Conservation (phyloP, 2,888 invertebrate species). For the Ophion costatus region DNA sequence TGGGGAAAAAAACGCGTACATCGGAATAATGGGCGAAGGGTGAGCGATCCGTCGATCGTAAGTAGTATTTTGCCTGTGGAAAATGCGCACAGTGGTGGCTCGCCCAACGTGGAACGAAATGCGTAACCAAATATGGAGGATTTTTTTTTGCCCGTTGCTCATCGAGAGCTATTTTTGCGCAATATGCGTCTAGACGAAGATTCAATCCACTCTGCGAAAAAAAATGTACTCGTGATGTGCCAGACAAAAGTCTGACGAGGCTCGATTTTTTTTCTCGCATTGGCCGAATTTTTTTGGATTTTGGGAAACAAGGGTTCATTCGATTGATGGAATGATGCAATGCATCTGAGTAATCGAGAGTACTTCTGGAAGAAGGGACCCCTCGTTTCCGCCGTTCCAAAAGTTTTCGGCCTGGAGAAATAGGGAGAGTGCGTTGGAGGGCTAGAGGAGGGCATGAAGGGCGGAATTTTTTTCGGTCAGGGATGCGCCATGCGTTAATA, state of each 20-base stretch:
- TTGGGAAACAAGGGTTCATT: neutral
- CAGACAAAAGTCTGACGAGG: neutral
- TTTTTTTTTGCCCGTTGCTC: neutral
- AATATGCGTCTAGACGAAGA: neutral
- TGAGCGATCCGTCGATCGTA: constrained; percentile 47
- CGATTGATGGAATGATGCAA: neutral
- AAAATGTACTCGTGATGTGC: neutral
- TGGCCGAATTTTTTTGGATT: neutral
- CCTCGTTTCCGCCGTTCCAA: too few species aligned
- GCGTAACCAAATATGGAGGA: neutral
- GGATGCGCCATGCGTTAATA: constrained; percentile 76
- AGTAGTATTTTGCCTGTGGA: constrained; percentile 48
- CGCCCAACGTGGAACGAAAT: constrained; percentile 30
- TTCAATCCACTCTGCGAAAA: neutral
- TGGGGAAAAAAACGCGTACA: constrained; percentile 57
- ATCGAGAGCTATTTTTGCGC: neutral
- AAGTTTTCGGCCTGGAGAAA: constrained; percentile 40
- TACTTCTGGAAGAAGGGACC: too few species aligned
- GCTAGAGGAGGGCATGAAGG: constrained; percentile 58
- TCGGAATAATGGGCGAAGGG: constrained; percentile 52
- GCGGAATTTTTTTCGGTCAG: constrained; percentile 72
- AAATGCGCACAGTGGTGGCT: constrained; percentile 39
- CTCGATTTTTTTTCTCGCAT: neutral
- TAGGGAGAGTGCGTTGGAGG: constrained; percentile 27
- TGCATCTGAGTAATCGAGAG: too few species aligned